Conservation (phyloP, 2,797 vertebrate genomes). For the Acrossocheilus wenchowensis region DNA sequence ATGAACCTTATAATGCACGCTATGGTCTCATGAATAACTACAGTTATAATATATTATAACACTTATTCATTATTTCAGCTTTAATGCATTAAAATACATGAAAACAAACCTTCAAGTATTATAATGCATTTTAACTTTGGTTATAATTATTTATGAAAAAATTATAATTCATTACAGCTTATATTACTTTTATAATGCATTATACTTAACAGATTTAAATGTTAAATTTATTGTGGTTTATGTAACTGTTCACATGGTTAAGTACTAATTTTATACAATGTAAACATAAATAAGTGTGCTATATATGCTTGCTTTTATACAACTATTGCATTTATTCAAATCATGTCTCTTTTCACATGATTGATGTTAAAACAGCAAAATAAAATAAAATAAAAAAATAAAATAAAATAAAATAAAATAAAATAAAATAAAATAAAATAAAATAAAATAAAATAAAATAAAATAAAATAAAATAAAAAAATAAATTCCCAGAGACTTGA, state of each 20-base stretch:
- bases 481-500: not conserved
- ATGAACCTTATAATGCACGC: not conserved
- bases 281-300: no score
- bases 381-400: no score
- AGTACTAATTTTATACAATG: no score
- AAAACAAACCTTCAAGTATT: not conserved
- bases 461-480: no score
- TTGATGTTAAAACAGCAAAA: not conserved
- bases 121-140: no score
- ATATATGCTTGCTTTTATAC: no score
- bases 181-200: not conserved
- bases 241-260: no score
- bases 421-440: no score
- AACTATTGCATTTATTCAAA: no score
- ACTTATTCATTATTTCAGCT: not conserved
- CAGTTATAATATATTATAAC: not conserved
- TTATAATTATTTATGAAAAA: not conserved
- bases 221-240: no score
- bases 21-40: not conserved
- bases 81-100: not conserved
- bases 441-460: no score
- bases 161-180: not conserved
- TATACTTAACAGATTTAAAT: not conserved
- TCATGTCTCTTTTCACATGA: not conserved
- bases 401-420: no score